Base-by-base conservation (phyloP, 2,888 invertebrate species). In the Bimastos eiseni region DNA sequence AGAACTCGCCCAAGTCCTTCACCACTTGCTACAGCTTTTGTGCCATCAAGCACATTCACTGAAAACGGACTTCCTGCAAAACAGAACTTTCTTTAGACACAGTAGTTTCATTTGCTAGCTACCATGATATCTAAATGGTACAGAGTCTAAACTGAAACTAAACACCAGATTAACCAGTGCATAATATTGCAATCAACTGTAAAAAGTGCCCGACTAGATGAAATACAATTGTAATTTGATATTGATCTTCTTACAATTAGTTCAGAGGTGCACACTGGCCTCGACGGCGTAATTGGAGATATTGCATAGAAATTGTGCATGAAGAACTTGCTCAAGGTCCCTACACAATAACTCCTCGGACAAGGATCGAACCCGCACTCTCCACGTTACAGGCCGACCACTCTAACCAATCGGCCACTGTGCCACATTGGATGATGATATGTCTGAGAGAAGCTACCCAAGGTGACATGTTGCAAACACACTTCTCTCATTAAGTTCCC, bases 1-100 rank as follows among this genome's bases (percentile, higher is more conserved):
- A 95, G 94, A 21, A 95, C 95, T 90, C 92, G 93, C 88, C 94
- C 94, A 86, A 96, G 93, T 13, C 96, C 95, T 88, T 95, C 95
- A 8, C 95, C 95, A 88, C 92, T 92, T 44, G 93, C 92, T 15
- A 92, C 92, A 4, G 93, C 93, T 37, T 91, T 92, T 44, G 92
- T 93, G 44, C 93, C 93, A 91, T 94, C 94, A 90, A 94, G 91
- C 1, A 94, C 91, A 19, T 92, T 92, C 34, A 93, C 92, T 41
- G 92, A 92, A 91, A 93, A 93, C 17, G 94, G 94, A 83, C 93
- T 93, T 8, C 93, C 94, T 95, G 93, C 8, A 89, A 34, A 30
- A 88, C 33, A 33, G 30, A 24, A 88, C 36, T 34, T 24, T 33
- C 24, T 88, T 5, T 88, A 88, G 38, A 88, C n/a, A 70, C 70